These are phyloP conservation scores for Clarias gariepinus DNA, from an alignment of 2,113 vertebrate genomes.

Conservation along the genomic window DNA sequence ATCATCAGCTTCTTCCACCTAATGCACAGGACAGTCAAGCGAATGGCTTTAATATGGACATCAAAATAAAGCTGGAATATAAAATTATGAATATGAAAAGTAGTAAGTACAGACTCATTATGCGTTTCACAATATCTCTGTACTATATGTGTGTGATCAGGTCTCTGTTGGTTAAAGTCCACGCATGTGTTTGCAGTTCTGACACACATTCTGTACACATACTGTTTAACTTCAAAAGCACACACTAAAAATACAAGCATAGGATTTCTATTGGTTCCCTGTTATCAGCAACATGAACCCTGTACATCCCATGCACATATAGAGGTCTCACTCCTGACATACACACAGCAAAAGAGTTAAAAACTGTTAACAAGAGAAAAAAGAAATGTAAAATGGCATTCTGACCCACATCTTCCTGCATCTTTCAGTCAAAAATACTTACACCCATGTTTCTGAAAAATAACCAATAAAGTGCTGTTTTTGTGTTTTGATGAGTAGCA, in stretches of 20 bases:
- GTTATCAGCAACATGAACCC: constrained; percentile 27
- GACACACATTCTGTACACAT: not conserved
- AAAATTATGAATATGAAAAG: not conserved
- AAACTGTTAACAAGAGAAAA: not conserved
- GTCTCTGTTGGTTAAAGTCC: constrained; percentile 40
- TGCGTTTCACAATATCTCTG: not conserved
- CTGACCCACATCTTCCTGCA: not conserved
- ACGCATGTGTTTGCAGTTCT: constrained; percentile 25
- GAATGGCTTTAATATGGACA: not conserved
- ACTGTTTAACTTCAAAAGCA: not conserved
- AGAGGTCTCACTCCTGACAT: constrained; percentile 34
- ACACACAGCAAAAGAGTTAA: not conserved
- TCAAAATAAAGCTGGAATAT: not conserved
- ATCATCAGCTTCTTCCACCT: constrained; percentile 96
- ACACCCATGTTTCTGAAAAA: not conserved
- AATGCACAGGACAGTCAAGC: constrained; percentile 38
- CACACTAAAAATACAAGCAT: not conserved
- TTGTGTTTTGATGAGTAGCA: not conserved
- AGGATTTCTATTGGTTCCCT: constrained; percentile 15
- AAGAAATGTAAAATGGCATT: not conserved
- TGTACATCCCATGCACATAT: constrained; percentile 9
- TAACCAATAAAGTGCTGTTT: not conserved
- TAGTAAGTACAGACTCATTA: not conserved
- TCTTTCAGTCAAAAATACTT: not conserved
- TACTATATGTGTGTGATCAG: not conserved